Conservation (phyloP, 1,140 invertebrate species). For the Eciton burchellii region DNA sequence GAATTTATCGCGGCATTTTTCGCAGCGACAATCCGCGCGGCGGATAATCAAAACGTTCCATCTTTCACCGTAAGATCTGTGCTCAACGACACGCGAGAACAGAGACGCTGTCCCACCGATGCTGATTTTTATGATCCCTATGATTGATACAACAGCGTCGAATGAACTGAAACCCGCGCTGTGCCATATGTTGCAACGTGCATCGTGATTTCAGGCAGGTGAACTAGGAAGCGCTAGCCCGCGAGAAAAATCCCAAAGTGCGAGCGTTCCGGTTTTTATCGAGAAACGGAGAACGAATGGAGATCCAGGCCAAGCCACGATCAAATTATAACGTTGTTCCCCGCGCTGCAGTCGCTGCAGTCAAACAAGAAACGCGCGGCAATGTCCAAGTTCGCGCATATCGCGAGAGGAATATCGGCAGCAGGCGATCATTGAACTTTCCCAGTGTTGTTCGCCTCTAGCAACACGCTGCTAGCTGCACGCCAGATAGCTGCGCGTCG, state of each 20-base stretch:
- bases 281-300: too few relatives aligned
- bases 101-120: too few relatives aligned
- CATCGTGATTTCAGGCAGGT: too few relatives aligned
- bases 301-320: neutral
- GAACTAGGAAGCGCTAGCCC: too few relatives aligned
- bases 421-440: slow-evolving; percentile 67
- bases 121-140: too few relatives aligned
- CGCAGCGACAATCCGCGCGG: slow-evolving; percentile 25
- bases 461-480: slow-evolving; percentile 53
- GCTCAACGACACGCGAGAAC: neutral
- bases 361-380: slow-evolving; percentile 11
- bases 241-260: too few relatives aligned
- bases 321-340: slow-evolving; percentile 11
- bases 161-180: neutral
- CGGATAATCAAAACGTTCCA: neutral
- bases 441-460: slow-evolving; percentile 38
- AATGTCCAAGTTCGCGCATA: slow-evolving; percentile 37
- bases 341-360: neutral
- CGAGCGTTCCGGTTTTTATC: too few relatives aligned
- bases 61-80: neutral
- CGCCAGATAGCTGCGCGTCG: too few relatives aligned
- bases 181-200: neutral
- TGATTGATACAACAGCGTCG: too few relatives aligned
- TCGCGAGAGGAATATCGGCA: slow-evolving; percentile 55
- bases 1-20: slow-evolving; percentile 58